phyloP scores from a whole-genome alignment of 2,113 vertebrate genomes.

The Dissostichus mawsoni region DNA sequence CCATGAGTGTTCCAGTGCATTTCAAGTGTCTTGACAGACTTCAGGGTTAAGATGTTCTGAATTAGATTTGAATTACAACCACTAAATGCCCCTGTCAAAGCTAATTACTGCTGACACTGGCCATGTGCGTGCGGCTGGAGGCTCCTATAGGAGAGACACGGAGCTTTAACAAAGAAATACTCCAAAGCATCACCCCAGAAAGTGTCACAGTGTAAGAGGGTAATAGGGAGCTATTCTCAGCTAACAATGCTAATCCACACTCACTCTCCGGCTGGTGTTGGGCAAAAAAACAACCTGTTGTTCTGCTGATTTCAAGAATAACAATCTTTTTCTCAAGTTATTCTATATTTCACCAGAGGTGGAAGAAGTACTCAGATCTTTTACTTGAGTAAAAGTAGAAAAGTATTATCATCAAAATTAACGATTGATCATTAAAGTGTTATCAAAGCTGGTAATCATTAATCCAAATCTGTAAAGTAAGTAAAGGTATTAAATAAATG shows the following conservation, averaged over 20 bases:
- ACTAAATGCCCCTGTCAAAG: conserved; percentile 99
- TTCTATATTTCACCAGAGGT: background rate
- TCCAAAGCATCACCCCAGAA: conserved; percentile 88
- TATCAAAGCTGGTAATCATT: too few species aligned
- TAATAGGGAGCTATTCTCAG: conserved; percentile 75
- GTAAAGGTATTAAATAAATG: too few species aligned
- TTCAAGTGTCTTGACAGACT: conserved; percentile 97
- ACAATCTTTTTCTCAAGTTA: background rate
- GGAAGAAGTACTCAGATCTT: too few species aligned
- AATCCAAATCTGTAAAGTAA: too few species aligned
- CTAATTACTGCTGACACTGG: conserved; percentile 96
- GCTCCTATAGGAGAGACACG: conserved; percentile 86
- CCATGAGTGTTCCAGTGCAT: conserved; percentile 88
- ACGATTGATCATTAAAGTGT: too few species aligned
- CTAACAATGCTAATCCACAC: conserved; percentile 77
- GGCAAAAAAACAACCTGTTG: conserved; percentile 72
- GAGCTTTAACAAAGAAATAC: conserved; percentile 95
- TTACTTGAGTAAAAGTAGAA: too few species aligned
- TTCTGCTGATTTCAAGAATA: conserved; percentile 32
- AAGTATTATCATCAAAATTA: too few species aligned
- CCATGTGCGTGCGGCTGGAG: conserved; percentile 90
- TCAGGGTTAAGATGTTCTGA: conserved; percentile 99
- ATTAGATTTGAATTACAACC: conserved; percentile 99
- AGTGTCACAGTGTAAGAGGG: conserved; percentile 89
- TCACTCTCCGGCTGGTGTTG: conserved; percentile 73